Conservation (phyloP, 2,113 vertebrate species). For the Limanda limanda region DNA sequence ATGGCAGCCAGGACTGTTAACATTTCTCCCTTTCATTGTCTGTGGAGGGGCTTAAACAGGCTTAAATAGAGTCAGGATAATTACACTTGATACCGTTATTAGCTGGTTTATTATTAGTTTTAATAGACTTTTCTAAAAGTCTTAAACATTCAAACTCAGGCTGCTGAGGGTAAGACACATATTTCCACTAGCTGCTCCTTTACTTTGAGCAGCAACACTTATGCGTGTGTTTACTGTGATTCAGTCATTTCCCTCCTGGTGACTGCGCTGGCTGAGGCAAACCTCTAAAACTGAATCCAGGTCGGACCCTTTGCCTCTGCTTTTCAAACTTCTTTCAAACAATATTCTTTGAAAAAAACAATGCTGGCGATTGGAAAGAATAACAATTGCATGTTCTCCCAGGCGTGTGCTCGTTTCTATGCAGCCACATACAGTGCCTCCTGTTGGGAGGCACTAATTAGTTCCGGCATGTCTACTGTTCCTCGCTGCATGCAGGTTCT, state of each 20-base stretch:
- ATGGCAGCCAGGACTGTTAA: neutral
- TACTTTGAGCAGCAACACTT: neutral
- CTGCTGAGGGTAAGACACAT: neutral
- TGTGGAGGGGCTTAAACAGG: neutral
- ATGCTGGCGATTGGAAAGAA: slow-evolving; percentile 55
- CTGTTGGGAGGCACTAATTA: slow-evolving; percentile 54
- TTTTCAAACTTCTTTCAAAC: neutral
- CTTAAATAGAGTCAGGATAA: neutral
- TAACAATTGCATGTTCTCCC: slow-evolving; percentile 33
- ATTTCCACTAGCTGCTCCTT: neutral
- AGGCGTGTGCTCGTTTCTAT: slow-evolving; percentile 44
- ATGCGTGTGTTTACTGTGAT: neutral
- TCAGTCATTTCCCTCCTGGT: neutral
- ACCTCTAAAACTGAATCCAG: neutral
- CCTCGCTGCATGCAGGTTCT: slow-evolving; percentile 51
- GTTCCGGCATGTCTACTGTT: slow-evolving; percentile 53
- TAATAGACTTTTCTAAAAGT: no score
- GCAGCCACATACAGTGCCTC: neutral
- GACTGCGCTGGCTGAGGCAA: neutral
- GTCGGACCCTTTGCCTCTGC: neutral
- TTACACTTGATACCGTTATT: neutral
- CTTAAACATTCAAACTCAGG: neutral
- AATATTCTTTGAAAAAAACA: neutral
- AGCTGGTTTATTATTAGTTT: neutral
- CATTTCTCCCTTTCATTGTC: neutral